Conservation (phyloP, 2,888 invertebrate species). For the Orchesella flavescens region DNA sequence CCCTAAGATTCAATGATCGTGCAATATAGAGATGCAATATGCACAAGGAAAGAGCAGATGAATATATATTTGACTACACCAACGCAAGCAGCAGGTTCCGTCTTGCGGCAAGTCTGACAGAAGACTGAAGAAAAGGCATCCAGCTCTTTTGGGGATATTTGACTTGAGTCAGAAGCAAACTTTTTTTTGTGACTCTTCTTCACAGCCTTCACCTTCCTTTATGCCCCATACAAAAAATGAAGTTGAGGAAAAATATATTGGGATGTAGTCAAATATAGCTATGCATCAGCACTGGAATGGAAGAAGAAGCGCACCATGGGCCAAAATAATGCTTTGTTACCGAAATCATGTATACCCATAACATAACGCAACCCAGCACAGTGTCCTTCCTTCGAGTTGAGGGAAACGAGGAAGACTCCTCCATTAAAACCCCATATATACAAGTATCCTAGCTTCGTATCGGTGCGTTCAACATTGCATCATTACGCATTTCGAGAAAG, state of each 20-base stretch:
- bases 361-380: no score
- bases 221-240: background rate
- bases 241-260: background rate
- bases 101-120: slow-evolving; percentile 46
- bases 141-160: slow-evolving; percentile 61
- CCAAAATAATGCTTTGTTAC: background rate
- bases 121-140: slow-evolving; percentile 55
- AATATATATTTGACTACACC: background rate
- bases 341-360: background rate
- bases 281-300: background rate
- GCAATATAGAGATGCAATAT: no score
- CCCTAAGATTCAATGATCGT: no score
- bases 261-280: no score
- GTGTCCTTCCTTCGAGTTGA: no score
- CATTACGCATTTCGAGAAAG: slow-evolving; percentile 16
- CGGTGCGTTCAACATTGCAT: slow-evolving; percentile 12
- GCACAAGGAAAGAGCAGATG: background rate
- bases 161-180: slow-evolving; percentile 29
- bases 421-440: no score
- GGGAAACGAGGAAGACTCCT: no score
- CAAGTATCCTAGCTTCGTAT: background rate
- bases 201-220: slow-evolving; percentile 8
- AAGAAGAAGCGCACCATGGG: background rate
- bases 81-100: slow-evolving; percentile 13
- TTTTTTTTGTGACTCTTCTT: slow-evolving; percentile 26